Evolutionary conservation across 2,113 vertebrate species (phyloP).

Genomic region (Orcinus orca): DNA sequence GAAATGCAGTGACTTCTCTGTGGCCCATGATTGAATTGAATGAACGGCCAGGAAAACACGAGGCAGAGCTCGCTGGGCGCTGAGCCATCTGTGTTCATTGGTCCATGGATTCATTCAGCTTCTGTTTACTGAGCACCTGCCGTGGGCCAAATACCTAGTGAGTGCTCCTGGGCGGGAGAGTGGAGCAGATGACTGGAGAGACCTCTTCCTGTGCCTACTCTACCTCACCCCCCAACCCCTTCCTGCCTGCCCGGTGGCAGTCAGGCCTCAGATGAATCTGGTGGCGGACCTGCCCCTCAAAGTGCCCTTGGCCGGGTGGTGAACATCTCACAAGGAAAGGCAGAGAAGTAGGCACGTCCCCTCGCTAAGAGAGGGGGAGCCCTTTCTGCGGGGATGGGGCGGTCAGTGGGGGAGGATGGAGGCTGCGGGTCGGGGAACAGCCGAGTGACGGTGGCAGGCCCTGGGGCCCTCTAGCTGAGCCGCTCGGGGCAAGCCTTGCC

Average conservation of each 20-base stretch:
- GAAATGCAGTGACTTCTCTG: background rate
- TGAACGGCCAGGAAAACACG: background rate
- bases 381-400: background rate
- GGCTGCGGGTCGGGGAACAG: background rate
- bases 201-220: background rate
- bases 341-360: background rate
- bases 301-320: background rate
- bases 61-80: background rate
- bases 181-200: no score
- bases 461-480: background rate
- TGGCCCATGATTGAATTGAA: background rate
- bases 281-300: background rate
- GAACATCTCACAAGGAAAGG: background rate
- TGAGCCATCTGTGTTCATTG: background rate
- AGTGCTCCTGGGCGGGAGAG: background rate
- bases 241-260: background rate
- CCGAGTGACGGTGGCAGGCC: background rate
- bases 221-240: background rate
- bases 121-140: background rate
- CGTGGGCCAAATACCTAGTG: background rate
- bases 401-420: background rate
- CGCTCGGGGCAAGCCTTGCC: background rate
- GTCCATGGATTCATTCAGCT: background rate
- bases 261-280: background rate
- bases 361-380: background rate